Conservation (phyloP, 2,888 invertebrate genomes). For the Melinaea marsaeus region DNA sequence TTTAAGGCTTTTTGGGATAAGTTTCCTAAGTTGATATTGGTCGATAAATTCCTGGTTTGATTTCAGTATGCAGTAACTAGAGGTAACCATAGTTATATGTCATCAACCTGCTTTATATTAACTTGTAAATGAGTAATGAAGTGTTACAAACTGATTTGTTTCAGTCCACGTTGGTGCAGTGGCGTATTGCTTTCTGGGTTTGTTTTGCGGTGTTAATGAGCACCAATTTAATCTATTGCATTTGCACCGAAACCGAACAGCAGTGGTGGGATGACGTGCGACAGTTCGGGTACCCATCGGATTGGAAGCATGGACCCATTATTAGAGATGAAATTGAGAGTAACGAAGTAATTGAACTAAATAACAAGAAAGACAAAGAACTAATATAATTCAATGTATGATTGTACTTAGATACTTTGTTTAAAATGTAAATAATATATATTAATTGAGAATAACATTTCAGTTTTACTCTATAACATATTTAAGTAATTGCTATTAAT, state of each 20-base stretch:
- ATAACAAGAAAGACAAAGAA: not conserved
- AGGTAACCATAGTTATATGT: too few relatives aligned
- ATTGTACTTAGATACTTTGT: too few relatives aligned
- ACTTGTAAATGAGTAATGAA: too few relatives aligned
- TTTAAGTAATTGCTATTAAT: not conserved
- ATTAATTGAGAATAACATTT: too few relatives aligned
- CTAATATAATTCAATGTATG: not conserved
- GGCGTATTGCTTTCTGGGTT: slow-evolving; percentile 81
- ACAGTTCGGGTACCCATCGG: slow-evolving; percentile 39
- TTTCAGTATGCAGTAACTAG: too few relatives aligned
- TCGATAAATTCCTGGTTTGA: too few relatives aligned
- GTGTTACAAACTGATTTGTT: slow-evolving; percentile 29
- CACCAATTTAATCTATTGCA: slow-evolving; percentile 76
- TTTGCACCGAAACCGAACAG: slow-evolving; percentile 79
- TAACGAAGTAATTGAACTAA: not conserved
- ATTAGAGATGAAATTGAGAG: slow-evolving; percentile 25
- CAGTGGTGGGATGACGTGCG: slow-evolving; percentile 80
- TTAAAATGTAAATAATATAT: too few relatives aligned
- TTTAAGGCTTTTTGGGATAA: too few relatives aligned
- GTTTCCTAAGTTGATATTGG: too few relatives aligned
- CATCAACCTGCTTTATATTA: too few relatives aligned
- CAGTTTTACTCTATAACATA: not conserved
- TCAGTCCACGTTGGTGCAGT: slow-evolving; percentile 59
- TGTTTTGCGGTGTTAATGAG: slow-evolving; percentile 74
- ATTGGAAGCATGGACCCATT: slow-evolving; percentile 40